Conservation (phyloP, 1,140 invertebrate genomes). For the Macrostomum lignano region DNA sequence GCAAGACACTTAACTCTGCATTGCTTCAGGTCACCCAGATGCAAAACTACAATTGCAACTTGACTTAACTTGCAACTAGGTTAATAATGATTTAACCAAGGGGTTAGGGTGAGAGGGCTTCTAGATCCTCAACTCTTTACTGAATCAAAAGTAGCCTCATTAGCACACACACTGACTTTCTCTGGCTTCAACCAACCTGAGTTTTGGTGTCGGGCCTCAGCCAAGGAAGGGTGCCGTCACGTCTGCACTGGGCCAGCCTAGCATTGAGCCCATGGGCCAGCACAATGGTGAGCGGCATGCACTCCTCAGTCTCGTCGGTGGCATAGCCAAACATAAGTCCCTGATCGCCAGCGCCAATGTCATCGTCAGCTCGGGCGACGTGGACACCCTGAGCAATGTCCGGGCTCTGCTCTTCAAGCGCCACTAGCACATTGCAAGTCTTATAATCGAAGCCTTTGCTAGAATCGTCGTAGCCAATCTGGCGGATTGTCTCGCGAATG, state of each 20-base stretch:
- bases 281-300: slow-evolving; percentile 81
- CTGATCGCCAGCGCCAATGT: slow-evolving; percentile 96
- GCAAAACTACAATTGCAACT: too few species aligned
- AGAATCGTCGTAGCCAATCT: slow-evolving; percentile 89
- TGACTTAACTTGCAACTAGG: too few species aligned
- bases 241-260: slow-evolving; percentile 57
- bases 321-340: slow-evolving; percentile 31
- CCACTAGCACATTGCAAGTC: slow-evolving; percentile 88
- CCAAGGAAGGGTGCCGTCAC: slow-evolving; percentile 68
- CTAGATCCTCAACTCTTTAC: too few species aligned
- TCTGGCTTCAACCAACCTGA: too few species aligned
- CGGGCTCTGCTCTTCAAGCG: slow-evolving; percentile 80
- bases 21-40: too few species aligned
- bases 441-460: slow-evolving; percentile 88
- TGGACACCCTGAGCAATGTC: slow-evolving; percentile 91
- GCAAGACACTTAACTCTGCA: too few species aligned
- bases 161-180: too few species aligned
- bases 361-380: slow-evolving; percentile 58
- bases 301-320: slow-evolving; percentile 80
- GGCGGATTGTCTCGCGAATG: slow-evolving; percentile 68
- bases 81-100: too few species aligned
- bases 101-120: too few species aligned
- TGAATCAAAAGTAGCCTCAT: too few species aligned
- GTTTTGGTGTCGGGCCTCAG: slow-evolving; percentile 91
- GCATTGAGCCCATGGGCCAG: slow-evolving; percentile 75